phyloP scores from a whole-genome alignment of 2,113 vertebrate genomes.

The Perognathus longimembris region DNA sequence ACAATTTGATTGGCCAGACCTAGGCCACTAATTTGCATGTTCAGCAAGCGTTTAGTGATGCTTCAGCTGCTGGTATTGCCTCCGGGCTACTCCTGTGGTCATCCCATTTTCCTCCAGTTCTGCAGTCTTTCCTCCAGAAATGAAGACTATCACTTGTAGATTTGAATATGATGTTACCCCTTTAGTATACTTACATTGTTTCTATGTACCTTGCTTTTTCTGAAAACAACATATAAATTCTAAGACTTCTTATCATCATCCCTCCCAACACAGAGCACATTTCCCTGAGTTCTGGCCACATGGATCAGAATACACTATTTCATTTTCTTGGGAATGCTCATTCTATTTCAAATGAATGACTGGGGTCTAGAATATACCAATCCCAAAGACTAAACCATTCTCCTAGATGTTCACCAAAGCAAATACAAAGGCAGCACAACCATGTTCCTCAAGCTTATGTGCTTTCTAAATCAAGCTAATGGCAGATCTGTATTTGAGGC shows the following conservation, averaged over 20 bases:
- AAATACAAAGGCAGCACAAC: not conserved
- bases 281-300: not conserved
- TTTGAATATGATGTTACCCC: not conserved
- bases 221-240: not conserved
- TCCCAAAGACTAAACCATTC: not conserved
- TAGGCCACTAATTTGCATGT: not conserved
- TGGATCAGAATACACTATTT: constrained; percentile 4
- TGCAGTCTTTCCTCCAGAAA: not conserved
- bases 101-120: not conserved
- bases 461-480: constrained; percentile 2
- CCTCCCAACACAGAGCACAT: not conserved
- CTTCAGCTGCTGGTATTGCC: not conserved
- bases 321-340: constrained; percentile 38
- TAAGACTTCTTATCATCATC: not conserved
- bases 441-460: not conserved
- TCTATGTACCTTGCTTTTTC: not conserved
- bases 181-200: not conserved
- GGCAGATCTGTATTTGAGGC: not conserved
- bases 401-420: constrained; percentile 26
- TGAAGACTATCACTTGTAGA: not conserved
- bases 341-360: not conserved
- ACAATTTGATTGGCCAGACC: not conserved
- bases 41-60: not conserved
- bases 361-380: constrained; percentile 17
- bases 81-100: not conserved